phyloP scores from a whole-genome alignment of 2,888 invertebrate species.

The Xanthia icteritia region DNA sequence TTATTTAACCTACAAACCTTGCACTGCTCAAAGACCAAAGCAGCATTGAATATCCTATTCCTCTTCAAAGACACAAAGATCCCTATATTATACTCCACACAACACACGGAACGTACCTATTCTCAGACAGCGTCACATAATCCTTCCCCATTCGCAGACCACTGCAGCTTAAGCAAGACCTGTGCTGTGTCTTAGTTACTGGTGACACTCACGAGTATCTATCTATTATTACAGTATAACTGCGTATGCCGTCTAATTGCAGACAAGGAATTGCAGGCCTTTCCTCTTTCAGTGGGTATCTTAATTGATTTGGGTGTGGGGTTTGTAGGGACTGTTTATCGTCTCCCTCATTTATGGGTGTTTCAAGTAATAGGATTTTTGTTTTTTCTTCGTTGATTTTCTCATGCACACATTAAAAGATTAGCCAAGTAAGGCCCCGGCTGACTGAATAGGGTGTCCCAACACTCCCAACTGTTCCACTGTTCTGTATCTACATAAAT shows the following conservation, averaged over 20 bases:
- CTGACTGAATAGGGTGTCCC: neutral
- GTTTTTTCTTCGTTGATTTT: neutral
- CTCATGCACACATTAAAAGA: too few species aligned
- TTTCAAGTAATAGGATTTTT: neutral
- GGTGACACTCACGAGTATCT: conserved; percentile 9
- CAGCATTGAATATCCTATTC: neutral
- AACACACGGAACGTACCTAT: conserved; percentile 15
- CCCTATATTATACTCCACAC: conserved; percentile 7
- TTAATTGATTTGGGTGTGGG: too few species aligned
- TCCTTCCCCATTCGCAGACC: conserved; percentile 44
- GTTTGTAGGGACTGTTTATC: neutral
- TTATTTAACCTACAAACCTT: too few species aligned
- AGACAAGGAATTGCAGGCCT: neutral
- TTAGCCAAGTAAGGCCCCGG: too few species aligned
- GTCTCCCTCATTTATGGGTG: too few species aligned
- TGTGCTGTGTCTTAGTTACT: conserved; percentile 23
- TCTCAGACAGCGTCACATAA: conserved; percentile 29
- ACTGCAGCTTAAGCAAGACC: conserved; percentile 45
- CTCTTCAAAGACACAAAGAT: neutral
- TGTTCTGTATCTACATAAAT: neutral
- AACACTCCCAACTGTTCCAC: too few species aligned
- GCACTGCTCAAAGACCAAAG: too few species aligned
- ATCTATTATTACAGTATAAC: neutral
- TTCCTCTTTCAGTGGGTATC: too few species aligned
- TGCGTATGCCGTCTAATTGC: conserved; percentile 10